Conservation (phyloP, 2,888 invertebrate species). For the Trilocha varians region DNA sequence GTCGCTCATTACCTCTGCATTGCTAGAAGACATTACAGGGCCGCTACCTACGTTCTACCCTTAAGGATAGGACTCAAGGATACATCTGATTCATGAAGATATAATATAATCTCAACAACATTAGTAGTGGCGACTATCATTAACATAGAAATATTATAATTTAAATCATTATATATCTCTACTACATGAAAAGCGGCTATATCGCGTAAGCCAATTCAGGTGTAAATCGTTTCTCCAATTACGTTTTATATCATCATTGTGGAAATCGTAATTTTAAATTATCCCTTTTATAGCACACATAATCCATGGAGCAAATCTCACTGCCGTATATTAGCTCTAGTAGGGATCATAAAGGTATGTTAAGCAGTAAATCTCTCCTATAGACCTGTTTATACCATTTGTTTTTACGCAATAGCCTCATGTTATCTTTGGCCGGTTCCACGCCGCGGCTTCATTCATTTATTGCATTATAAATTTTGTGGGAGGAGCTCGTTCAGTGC, state of each 20-base stretch:
- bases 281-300: slow-evolving; percentile 57
- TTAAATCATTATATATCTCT: no score
- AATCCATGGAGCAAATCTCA: slow-evolving; percentile 53
- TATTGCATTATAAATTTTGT: slow-evolving; percentile 69
- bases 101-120: no score
- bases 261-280: slow-evolving; percentile 57
- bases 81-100: no score
- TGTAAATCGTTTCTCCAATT: slow-evolving; percentile 31
- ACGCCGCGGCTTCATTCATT: slow-evolving; percentile 54
- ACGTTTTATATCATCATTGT: slow-evolving; percentile 50
- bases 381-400: slow-evolving; percentile 54
- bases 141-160: no score
- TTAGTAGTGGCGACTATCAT: no score
- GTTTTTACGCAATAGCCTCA: slow-evolving; percentile 63
- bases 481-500: slow-evolving; percentile 56
- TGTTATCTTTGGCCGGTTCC: slow-evolving; percentile 59
- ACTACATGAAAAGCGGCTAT: not conserved
- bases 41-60: no score
- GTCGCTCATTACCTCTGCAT: no score
- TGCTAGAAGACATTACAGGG: no score
- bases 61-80: no score
- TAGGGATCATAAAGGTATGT: slow-evolving; percentile 54
- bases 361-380: slow-evolving; percentile 51
- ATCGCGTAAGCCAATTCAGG: not conserved
- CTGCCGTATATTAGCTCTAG: slow-evolving; percentile 48